Percentiles rank a stretch among this genome's conserved stretches.
Evolutionary conservation across 2,888 invertebrate species (phyloP).

Genomic region (Sarcophaga rosellei): DNA sequence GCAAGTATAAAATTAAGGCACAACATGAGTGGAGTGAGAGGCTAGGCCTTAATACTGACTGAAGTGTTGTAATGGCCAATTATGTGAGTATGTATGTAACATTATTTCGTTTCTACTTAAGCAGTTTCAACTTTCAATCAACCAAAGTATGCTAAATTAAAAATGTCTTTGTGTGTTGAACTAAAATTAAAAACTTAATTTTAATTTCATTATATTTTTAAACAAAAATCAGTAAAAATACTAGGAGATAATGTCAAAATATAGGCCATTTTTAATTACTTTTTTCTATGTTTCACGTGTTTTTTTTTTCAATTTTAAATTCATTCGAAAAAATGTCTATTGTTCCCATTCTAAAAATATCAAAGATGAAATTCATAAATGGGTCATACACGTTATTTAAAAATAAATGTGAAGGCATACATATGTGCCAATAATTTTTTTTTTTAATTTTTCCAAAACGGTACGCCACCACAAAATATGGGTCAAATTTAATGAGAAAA

Average conservation of each 20-base stretch:
- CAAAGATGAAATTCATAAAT: neutral
- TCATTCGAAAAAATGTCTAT: neutral
- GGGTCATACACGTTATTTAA: constrained; percentile 21
- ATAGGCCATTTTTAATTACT: neutral
- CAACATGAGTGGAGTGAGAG: no score
- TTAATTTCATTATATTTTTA: neutral
- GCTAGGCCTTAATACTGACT: no score
- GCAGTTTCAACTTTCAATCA: no score
- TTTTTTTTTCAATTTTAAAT: neutral
- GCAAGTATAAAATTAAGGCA: no score
- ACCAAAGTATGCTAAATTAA: no score
- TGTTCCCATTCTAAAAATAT: neutral
- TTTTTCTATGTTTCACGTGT: neutral
- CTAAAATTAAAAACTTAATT: no score
- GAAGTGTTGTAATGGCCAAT: no score
- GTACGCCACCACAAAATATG: constrained; percentile 6
- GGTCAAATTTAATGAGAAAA: constrained; percentile 6
- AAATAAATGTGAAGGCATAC: neutral
- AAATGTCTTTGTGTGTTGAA: neutral
- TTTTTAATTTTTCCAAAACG: no score
- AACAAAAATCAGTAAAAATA: neutral
- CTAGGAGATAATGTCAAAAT: neutral
- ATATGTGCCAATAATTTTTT: no score
- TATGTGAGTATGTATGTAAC: no score
- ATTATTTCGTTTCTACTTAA: no score